Percentiles rank a stretch among this genome's conserved stretches.
Evolutionary conservation across 1,140 invertebrate species (phyloP).

Genomic region (Drosophila burlai): DNA sequence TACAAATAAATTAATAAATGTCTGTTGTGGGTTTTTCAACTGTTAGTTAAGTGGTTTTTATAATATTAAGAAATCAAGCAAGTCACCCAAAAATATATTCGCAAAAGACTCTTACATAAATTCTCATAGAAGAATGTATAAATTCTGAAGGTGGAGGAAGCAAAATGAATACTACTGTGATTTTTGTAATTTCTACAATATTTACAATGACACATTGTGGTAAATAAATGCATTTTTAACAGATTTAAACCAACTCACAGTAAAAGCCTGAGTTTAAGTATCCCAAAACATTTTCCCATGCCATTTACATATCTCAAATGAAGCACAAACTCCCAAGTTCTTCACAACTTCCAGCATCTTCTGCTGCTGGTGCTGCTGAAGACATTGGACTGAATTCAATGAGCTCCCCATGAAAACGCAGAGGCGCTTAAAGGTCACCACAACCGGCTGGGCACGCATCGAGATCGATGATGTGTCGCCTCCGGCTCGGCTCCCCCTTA

Average conservation of each 20-base stretch:
- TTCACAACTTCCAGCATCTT: neutral
- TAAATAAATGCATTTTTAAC: neutral
- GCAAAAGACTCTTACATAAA: too few species aligned
- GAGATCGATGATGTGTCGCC: conserved; percentile 37
- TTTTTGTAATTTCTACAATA: neutral
- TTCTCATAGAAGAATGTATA: neutral
- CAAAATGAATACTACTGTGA: too few species aligned
- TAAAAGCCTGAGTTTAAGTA: too few species aligned
- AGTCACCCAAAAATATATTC: too few species aligned
- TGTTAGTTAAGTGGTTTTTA: too few species aligned
- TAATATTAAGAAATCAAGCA: too few species aligned
- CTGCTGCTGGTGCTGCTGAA: conserved; percentile 21
- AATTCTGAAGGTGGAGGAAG: accelerated
- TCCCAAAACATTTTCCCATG: neutral
- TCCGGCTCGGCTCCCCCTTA: conserved; percentile 9
- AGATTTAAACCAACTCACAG: neutral
- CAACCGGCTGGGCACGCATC: conserved; percentile 71
- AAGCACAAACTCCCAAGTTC: neutral
- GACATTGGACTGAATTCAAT: conserved; percentile 43
- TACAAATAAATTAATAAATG: too few species aligned
- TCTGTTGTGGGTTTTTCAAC: too few species aligned
- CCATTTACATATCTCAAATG: neutral
- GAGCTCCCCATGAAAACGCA: conserved; percentile 39
- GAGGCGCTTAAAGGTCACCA: conserved; percentile 73
- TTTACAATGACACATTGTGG: too few species aligned